Conservation (phyloP, 1,140 invertebrate genomes). For the Aphis craccivora region DNA sequence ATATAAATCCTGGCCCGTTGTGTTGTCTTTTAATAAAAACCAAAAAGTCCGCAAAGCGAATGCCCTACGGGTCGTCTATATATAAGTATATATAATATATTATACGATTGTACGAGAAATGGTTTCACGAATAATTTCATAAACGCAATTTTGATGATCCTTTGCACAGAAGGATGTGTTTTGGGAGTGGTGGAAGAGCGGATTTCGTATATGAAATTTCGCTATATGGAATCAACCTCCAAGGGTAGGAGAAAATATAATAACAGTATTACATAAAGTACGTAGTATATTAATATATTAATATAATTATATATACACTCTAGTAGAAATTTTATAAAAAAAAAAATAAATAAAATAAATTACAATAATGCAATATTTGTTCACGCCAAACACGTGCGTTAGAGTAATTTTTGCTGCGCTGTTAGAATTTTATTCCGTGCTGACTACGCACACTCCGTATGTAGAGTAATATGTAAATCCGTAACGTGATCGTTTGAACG, state of each 20-base stretch:
- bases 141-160: conserved; percentile 42
- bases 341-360: conserved; percentile 11
- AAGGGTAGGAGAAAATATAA: neutral
- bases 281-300: too few species aligned
- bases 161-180: neutral
- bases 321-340: neutral
- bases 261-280: conserved; percentile 8
- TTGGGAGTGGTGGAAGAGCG: neutral
- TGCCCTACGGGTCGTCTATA: conserved; percentile 1
- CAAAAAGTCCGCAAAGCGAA: neutral
- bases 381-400: neutral
- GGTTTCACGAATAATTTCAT: conserved; percentile 25
- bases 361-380: conserved; percentile 18
- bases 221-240: neutral
- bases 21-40: conserved; percentile 51
- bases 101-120: neutral
- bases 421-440: neutral
- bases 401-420: neutral
- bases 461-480: neutral
- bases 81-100: conserved; percentile 21
- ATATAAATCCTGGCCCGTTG: conserved; percentile 19
- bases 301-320: neutral
- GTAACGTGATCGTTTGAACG: neutral
- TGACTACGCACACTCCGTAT: neutral
- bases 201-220: neutral